Conservation (phyloP, 2,888 invertebrate species). For the Alloplasta piceator region DNA sequence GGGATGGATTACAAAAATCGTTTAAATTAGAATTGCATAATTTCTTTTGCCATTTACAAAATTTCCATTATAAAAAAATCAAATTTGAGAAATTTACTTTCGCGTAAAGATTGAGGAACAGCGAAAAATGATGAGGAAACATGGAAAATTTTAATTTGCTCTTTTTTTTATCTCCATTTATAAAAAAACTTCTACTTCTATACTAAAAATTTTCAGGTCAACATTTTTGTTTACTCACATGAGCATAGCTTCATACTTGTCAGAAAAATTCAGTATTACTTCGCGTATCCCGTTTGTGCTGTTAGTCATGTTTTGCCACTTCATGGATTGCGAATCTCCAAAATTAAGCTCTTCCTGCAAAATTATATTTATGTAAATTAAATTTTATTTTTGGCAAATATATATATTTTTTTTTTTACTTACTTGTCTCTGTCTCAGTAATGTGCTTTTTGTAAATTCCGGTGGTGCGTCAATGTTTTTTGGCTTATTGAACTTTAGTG, state of each 20-base stretch:
- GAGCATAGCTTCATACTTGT: constrained; percentile 77
- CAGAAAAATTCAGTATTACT: constrained; percentile 74
- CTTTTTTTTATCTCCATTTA: too few species aligned
- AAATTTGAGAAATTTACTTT: too few species aligned
- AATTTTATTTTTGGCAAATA: not conserved
- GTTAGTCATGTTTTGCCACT: constrained; percentile 40
- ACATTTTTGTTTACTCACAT: constrained; percentile 63
- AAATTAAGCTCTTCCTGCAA: constrained; percentile 52
- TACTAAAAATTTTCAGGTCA: not conserved
- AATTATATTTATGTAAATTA: not conserved
- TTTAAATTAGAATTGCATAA: too few species aligned
- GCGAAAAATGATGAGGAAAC: too few species aligned
- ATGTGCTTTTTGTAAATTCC: constrained; percentile 59
- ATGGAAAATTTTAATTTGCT: too few species aligned
- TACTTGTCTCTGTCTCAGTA: constrained; percentile 65
- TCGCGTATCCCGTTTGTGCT: constrained; percentile 72
- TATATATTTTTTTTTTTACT: too few species aligned
- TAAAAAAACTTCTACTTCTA: too few species aligned
- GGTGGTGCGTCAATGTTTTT: constrained; percentile 47
- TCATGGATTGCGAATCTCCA: constrained; percentile 32
- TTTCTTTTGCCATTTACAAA: too few species aligned
- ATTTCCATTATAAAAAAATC: too few species aligned
- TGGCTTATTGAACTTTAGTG: constrained; percentile 50
- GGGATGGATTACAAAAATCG: too few species aligned
- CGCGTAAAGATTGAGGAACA: too few species aligned